phyloP scores from a whole-genome alignment of 2,888 invertebrate genomes.

The Therioaphis trifolii region DNA sequence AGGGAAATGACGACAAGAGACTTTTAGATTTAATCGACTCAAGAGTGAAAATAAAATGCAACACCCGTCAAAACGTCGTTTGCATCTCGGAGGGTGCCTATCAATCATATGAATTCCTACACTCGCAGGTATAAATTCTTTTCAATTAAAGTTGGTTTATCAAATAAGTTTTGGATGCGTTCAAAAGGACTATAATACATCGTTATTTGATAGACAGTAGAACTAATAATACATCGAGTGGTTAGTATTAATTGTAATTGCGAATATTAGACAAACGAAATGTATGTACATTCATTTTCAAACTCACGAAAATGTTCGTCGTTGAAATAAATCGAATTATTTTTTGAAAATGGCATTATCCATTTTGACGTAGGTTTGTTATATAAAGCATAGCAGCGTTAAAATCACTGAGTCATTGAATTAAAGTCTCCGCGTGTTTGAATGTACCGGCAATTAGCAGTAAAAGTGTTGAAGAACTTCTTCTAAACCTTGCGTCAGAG shows the following conservation, averaged over 20 bases:
- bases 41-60: conserved; percentile 41
- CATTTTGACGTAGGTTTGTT: no score
- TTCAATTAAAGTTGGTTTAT: background rate
- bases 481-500: no score
- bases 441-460: background rate
- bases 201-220: no score
- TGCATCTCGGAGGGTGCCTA: background rate
- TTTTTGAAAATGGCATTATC: no score
- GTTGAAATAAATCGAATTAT: no score
- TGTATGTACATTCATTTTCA: no score
- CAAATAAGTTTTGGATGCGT: no score
- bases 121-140: background rate
- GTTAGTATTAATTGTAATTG: no score
- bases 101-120: background rate
- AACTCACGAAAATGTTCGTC: no score
- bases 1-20: background rate
- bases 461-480: background rate
- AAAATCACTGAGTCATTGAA: conserved; percentile 2
- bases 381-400: conserved; percentile 32
- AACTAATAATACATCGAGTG: no score
- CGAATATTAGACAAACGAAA: no score
- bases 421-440: background rate
- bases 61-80: conserved; percentile 35
- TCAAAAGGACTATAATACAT: no score
- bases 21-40: conserved; percentile 34